These are phyloP conservation scores for Aleiodes sp. DNA, from an alignment of 1,140 invertebrate genomes.

Conservation along the genomic window DNA sequence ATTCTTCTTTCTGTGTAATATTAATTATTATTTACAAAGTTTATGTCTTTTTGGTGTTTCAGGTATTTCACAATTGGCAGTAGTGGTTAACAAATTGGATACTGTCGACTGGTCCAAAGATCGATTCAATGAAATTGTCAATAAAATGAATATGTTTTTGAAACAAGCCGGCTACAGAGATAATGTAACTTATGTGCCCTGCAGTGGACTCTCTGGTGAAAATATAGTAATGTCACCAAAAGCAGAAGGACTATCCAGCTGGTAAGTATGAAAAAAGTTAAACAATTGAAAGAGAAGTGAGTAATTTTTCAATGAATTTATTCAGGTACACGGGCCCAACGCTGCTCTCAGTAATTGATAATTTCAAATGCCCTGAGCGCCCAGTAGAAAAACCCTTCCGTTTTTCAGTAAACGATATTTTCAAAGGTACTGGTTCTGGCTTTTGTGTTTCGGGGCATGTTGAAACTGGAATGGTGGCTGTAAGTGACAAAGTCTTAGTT, in stretches of 20 bases:
- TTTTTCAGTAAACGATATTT: conserved; percentile 94
- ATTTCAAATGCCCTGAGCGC: conserved; percentile 84
- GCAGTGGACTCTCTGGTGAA: conserved; percentile 93
- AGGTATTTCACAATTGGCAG: conserved; percentile 60
- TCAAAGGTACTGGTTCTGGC: conserved; percentile 88
- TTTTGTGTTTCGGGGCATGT: conserved; percentile 90
- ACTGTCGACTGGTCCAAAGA: conserved; percentile 98
- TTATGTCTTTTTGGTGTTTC: conserved; percentile 21
- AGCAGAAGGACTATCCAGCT: conserved; percentile 71
- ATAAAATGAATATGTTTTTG: conserved; percentile 87
- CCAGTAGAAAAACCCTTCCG: conserved; percentile 90
- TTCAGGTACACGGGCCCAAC: conserved; percentile 61
- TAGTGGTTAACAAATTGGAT: conserved; percentile 90
- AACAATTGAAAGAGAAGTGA: neutral
- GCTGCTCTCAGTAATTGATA: conserved; percentile 68
- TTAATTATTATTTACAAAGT: conserved; percentile 7
- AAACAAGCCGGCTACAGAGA: conserved; percentile 96
- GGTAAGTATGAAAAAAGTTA: conserved; percentile 44
- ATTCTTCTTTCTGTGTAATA: neutral
- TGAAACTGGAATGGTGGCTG: conserved; percentile 87
- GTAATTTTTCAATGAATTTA: conserved; percentile 8
- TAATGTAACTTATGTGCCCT: conserved; percentile 89
- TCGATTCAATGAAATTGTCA: conserved; percentile 86
- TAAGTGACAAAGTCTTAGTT: conserved; percentile 88
- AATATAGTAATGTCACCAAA: conserved; percentile 82